A percentile compares a stretch with the other conserved stretches of the same genome.
These are phyloP conservation scores for Leptopilina syphax DNA, from an alignment of 2,888 invertebrate species.

Conservation along the genomic window DNA sequence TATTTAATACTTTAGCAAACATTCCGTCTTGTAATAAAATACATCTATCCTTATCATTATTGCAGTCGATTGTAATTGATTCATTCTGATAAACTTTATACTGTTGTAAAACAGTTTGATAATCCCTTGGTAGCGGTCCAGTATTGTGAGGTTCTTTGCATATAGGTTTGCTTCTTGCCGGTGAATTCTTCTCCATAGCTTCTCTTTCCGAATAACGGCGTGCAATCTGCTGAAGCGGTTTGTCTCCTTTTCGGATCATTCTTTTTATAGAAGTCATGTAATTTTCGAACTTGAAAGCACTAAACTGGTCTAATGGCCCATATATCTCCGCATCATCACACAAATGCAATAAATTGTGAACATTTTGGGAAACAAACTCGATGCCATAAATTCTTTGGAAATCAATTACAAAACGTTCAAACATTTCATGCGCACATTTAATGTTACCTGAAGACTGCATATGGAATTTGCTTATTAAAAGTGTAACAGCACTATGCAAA, in stretches of 20 bases:
- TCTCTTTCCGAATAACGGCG: constrained; percentile 17
- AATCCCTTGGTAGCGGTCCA: neutral
- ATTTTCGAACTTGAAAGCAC: constrained; percentile 67
- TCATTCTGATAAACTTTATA: neutral
- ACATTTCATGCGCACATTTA: neutral
- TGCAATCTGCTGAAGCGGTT: constrained; percentile 52
- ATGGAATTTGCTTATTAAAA: neutral
- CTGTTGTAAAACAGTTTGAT: neutral
- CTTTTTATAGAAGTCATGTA: constrained; percentile 56
- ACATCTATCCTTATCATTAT: neutral
- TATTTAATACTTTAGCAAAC: too few relatives aligned
- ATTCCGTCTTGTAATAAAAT: too few relatives aligned
- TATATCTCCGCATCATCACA: constrained; percentile 58
- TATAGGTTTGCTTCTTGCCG: neutral
- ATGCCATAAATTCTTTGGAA: neutral
- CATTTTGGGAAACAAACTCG: constrained; percentile 42
- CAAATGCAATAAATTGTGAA: constrained; percentile 56
- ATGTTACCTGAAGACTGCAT: neutral
- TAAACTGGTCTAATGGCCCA: constrained; percentile 48
- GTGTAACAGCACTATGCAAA: constrained; percentile 56
- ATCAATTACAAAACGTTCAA: neutral
- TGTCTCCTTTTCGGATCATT: constrained; percentile 47
- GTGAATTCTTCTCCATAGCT: neutral
- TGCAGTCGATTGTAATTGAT: neutral
- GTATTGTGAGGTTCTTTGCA: neutral